phyloP scores from a whole-genome alignment of 1,140 invertebrate species.

The Pinna nobilis region DNA sequence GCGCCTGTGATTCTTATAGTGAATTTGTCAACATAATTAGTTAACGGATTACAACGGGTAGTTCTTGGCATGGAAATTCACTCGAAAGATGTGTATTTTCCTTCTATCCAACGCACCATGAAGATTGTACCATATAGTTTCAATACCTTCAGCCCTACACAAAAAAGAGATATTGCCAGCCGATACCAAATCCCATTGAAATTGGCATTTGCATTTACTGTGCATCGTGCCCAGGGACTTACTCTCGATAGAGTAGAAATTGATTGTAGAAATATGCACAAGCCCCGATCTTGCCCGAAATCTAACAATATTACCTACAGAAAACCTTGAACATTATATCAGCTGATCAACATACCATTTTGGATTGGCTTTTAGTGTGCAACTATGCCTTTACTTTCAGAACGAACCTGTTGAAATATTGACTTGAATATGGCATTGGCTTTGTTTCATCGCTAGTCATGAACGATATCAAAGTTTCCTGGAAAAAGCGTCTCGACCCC shows the following conservation, averaged over 20 bases:
- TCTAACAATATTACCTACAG: too few relatives aligned
- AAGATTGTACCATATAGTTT: slow-evolving; percentile 14
- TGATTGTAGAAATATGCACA: slow-evolving; percentile 29
- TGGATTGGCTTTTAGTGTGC: too few relatives aligned
- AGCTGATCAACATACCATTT: too few relatives aligned
- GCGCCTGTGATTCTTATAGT: slow-evolving; percentile 16
- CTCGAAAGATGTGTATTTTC: slow-evolving; percentile 4
- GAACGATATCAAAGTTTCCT: too few relatives aligned
- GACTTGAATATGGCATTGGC: too few relatives aligned
- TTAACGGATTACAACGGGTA: slow-evolving; percentile 14
- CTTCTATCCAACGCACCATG: background rate
- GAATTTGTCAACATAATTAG: slow-evolving; percentile 6
- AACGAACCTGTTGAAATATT: too few relatives aligned
- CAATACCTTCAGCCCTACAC: background rate
- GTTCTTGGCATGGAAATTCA: background rate
- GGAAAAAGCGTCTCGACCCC: too few relatives aligned
- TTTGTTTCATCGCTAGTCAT: too few relatives aligned
- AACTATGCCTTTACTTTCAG: too few relatives aligned
- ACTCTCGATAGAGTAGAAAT: slow-evolving; percentile 26
- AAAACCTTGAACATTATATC: too few relatives aligned
- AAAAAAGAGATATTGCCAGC: background rate
- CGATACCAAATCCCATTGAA: slow-evolving; percentile 32
- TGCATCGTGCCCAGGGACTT: slow-evolving; percentile 33
- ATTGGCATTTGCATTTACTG: slow-evolving; percentile 32
- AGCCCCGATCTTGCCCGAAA: too few relatives aligned